A percentile compares a stretch with the other conserved stretches of the same genome.
These are phyloP conservation scores for Agrochola lychnidis DNA, from an alignment of 2,888 invertebrate genomes.

Conservation along the genomic window DNA sequence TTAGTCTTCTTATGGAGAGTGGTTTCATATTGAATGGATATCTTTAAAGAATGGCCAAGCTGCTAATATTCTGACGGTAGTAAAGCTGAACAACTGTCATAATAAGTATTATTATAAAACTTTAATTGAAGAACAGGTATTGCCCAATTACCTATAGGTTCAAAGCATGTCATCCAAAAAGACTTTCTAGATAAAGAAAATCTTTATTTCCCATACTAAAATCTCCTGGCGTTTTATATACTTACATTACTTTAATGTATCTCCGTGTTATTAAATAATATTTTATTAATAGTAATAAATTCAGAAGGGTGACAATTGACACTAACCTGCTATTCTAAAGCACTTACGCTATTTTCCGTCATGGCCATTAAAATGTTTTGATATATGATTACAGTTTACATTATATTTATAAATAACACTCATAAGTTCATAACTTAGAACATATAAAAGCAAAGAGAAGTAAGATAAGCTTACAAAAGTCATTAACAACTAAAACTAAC, in stretches of 20 bases:
- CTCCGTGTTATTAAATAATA: slow-evolving; percentile 2
- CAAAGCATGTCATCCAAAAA: background rate
- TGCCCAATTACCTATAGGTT: background rate
- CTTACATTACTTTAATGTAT: background rate
- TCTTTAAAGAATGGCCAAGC: background rate
- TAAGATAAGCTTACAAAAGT: background rate
- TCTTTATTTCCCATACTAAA: background rate
- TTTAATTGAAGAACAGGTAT: background rate
- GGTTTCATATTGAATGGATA: background rate
- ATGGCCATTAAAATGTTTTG: slow-evolving; percentile 29
- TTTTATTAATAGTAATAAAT: slow-evolving; percentile 15
- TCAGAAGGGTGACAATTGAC: background rate
- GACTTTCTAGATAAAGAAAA: background rate
- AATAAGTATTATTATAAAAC: background rate
- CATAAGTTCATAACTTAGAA: background rate
- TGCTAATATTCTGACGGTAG: background rate
- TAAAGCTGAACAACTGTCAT: background rate
- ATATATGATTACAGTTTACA: slow-evolving; percentile 29
- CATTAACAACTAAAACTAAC: background rate
- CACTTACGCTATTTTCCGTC: slow-evolving; percentile 18
- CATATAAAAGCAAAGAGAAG: background rate
- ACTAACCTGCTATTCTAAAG: slow-evolving; percentile 30
- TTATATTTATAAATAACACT: slow-evolving; percentile 20
- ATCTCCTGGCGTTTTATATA: background rate
- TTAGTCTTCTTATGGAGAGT: background rate